These are phyloP conservation scores for Piaya cayana DNA, from an alignment of 2,113 vertebrate species.

Conservation along the genomic window DNA sequence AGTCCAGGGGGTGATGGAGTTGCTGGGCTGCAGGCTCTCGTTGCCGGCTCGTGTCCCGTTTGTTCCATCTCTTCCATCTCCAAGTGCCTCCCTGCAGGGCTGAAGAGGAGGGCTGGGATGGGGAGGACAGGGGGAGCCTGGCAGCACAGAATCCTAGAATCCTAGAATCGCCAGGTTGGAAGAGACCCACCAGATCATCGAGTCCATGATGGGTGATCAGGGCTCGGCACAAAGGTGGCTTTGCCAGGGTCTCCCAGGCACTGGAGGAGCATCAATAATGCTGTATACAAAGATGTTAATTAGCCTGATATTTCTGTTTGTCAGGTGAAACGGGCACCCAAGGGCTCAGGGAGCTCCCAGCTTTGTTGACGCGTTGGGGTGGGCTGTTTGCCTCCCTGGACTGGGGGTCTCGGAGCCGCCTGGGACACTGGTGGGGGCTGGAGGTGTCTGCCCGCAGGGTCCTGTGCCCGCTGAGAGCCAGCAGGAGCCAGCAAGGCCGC, in stretches of 20 bases:
- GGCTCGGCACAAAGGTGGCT: neutral
- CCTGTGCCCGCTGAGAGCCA: accelerated
- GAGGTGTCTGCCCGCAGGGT: accelerated
- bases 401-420: accelerated
- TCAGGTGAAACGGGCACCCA: accelerated
- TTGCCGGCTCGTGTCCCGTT: accelerated
- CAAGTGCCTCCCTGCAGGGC: accelerated
- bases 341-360: accelerated
- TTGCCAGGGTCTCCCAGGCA: neutral
- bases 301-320: neutral
- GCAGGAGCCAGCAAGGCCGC: accelerated
- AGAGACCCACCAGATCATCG: too few species aligned
- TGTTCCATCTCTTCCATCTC: neutral
- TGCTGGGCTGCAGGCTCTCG: too few species aligned
- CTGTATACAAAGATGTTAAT: accelerated
- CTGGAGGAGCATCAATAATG: neutral
- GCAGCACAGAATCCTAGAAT: too few species aligned
- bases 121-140: neutral
- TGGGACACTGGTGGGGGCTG: neutral
- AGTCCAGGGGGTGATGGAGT: neutral
- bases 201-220: too few species aligned
- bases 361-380: accelerated
- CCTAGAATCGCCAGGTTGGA: too few species aligned
- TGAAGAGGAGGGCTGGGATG: neutral
- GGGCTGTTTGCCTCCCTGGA: neutral